Evolutionary conservation across 2,888 invertebrate species (phyloP).

Genomic region (Alloplasta piceator): DNA sequence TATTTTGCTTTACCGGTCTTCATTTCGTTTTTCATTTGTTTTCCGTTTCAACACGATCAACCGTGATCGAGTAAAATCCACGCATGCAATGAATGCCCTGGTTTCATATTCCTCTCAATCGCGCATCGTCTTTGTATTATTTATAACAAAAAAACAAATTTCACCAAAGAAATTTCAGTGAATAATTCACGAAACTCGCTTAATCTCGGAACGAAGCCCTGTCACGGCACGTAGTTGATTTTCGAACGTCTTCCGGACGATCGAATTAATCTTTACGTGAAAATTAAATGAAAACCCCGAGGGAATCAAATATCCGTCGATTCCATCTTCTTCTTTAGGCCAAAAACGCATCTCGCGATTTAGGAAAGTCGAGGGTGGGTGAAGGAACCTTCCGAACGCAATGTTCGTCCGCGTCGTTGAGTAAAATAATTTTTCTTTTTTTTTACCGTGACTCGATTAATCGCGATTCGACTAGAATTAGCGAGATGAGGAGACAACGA

Average conservation of each 20-base stretch:
- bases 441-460: conserved; percentile 37
- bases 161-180: conserved; percentile 30
- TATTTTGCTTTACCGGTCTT: not conserved
- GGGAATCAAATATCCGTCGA: not conserved
- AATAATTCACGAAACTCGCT: conserved; percentile 42
- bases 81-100: not conserved
- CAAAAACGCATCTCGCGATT: not conserved
- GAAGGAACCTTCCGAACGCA: not conserved
- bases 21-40: conserved; percentile 3
- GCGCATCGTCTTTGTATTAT: conserved; percentile 18
- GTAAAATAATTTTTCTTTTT: not conserved
- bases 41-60: conserved; percentile 17
- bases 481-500: conserved; percentile 33
- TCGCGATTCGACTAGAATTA: conserved; percentile 63
- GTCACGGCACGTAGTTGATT: conserved; percentile 19
- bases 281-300: not conserved
- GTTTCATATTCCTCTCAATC: not conserved
- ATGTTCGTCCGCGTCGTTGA: conserved; percentile 2
- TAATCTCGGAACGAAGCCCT: conserved; percentile 19
- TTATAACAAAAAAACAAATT: conserved; percentile 21
- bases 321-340: conserved; percentile 26
- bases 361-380: not conserved
- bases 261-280: not conserved
- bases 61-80: conserved; percentile 17
- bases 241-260: not conserved